These are phyloP conservation scores for Merops nubicus DNA, from an alignment of 2,113 vertebrate species.

Conservation along the genomic window DNA sequence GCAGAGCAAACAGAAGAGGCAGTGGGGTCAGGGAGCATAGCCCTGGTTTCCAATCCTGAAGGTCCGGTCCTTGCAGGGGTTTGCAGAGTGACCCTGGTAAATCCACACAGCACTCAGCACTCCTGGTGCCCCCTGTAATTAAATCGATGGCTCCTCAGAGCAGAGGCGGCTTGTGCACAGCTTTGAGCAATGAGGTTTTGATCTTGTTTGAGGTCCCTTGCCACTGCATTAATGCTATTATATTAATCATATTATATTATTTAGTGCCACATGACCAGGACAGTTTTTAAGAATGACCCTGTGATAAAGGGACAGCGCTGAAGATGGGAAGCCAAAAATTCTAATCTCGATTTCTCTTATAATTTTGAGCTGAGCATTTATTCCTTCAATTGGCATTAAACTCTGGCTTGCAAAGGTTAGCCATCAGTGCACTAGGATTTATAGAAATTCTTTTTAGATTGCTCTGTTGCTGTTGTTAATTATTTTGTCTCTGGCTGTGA, in stretches of 20 bases:
- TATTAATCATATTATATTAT: not conserved
- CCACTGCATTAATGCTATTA: not conserved
- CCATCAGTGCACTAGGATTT: not conserved
- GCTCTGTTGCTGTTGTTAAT: not conserved
- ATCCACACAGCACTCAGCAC: not conserved
- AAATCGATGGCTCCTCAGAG: not conserved
- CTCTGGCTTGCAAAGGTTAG: not conserved
- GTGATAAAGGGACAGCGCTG: not conserved
- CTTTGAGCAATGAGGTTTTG: not conserved
- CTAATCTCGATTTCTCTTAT: not conserved
- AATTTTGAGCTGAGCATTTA: not conserved
- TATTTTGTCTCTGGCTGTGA: not conserved
- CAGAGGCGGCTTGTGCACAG: not conserved
- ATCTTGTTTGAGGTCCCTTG: slow-evolving; percentile 21
- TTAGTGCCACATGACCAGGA: not conserved
- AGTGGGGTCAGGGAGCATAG: not conserved
- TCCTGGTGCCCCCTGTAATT: slow-evolving; percentile 14
- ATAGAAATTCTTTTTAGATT: not conserved
- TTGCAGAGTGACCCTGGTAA: not conserved
- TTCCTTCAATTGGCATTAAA: not conserved
- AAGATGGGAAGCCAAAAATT: not conserved
- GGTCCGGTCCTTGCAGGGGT: not conserved
- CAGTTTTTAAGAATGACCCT: not conserved
- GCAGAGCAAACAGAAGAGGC: not conserved
- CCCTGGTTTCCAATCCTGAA: not conserved